Evolutionary conservation across 1,140 invertebrate species (phyloP).

Genomic region (Ceratina japonica): DNA sequence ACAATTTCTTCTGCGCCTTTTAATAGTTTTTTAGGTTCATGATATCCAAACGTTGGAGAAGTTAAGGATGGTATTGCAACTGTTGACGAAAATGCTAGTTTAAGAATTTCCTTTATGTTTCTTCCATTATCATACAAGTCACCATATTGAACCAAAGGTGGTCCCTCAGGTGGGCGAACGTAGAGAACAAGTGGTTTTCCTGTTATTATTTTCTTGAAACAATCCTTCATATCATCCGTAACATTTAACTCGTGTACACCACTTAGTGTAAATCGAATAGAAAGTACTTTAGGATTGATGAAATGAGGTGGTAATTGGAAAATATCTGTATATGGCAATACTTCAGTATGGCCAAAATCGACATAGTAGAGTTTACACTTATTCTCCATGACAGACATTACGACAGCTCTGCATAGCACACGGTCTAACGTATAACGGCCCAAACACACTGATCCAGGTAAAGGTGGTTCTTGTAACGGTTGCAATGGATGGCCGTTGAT

Average conservation of each 20-base stretch:
- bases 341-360: conserved; percentile 88
- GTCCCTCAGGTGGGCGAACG: conserved; percentile 83
- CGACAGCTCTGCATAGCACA: conserved; percentile 85
- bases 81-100: conserved; percentile 73
- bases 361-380: conserved; percentile 86
- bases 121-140: conserved; percentile 82
- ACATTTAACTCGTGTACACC: conserved; percentile 84
- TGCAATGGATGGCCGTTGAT: conserved; percentile 80
- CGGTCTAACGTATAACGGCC: conserved; percentile 84
- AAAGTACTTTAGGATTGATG: conserved; percentile 85
- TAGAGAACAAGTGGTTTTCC: conserved; percentile 82
- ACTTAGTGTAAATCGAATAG: conserved; percentile 85
- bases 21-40: conserved; percentile 78
- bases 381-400: conserved; percentile 83
- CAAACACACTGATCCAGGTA: conserved; percentile 86
- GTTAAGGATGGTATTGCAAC: not conserved
- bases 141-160: conserved; percentile 86
- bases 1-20: conserved; percentile 77
- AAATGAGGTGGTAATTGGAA: conserved; percentile 86
- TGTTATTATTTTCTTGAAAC: conserved; percentile 84
- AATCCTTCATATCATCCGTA: conserved; percentile 83
- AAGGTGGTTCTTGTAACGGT: conserved; percentile 82
- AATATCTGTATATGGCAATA: conserved; percentile 84
- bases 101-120: conserved; percentile 81
- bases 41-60: conserved; percentile 71